Evolutionary conservation across 2,113 vertebrate genomes (phyloP), one percentile per base, ranked within the genome.

Genomic region (Oryzias celebensis): DNA sequence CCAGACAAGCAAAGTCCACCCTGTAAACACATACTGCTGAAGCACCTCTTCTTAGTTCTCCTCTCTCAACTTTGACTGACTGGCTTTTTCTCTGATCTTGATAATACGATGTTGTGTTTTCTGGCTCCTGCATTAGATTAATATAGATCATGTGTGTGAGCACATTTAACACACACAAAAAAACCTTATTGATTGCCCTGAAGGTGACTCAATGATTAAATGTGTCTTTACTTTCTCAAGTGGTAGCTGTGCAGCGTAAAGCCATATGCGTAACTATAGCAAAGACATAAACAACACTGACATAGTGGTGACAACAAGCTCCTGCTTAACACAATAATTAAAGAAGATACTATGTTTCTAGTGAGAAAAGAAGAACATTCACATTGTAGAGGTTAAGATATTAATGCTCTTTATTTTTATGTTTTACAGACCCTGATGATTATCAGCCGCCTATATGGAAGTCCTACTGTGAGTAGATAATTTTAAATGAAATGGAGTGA

Each of bases 361-460:
- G 79, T 67, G 66, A 75, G 65, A 58, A 36, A 56, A 57, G 75
- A 12, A 20, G 20, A 20, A 20, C 20, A 20, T 20, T 20, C 65
- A 58, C 62, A 42, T 75, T 65, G 60, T 69, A 52, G 58, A 69
- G 53, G 46, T 69, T 20, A 50, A 78, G 47, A 81, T 61, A 49
- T 24, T 71, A 68, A 66, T 47, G 60, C 74, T 53, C 17, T 67
- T 73, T 75, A 78, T 85, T 81, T 86, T 83, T 62, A 71, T 68
- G 83, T 58, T 87, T 48, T 92, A 83, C 91, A 99, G 97, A 98
- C 93, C 95, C 94, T 78, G 96, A 99, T 91, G 97, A 99, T 81
- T 98, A 96, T 85, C 97, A 99, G 73, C 96, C 96, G 62, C 96
- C 97, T 48, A 96, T 99, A 95, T 99, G 97, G 97, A 99, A 99